phyloP scores from a whole-genome alignment of 2,888 invertebrate genomes.

The Synanthedon tipuliformis region DNA sequence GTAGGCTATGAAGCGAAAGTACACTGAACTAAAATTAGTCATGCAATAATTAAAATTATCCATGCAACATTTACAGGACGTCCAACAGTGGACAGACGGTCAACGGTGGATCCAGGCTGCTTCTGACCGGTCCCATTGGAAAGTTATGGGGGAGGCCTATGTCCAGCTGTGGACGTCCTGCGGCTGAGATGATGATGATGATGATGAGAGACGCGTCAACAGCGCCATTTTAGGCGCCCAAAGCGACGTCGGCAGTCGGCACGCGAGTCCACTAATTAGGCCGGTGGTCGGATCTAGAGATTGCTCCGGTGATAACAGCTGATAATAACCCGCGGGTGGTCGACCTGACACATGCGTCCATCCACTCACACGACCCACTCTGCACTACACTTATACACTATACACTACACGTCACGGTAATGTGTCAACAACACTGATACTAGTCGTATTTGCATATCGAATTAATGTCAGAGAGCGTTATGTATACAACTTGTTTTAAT shows the following conservation, averaged over 20 bases:
- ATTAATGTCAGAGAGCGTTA: background rate
- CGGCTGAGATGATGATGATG: too few species aligned
- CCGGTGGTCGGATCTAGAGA: conserved; percentile 31
- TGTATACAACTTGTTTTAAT: too few species aligned
- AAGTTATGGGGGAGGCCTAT: too few species aligned
- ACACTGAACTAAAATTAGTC: too few species aligned
- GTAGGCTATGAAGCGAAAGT: too few species aligned
- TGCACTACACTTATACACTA: background rate
- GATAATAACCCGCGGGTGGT: conserved; percentile 33
- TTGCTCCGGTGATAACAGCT: conserved; percentile 25
- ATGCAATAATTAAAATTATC: too few species aligned
- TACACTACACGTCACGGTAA: background rate
- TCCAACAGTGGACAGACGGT: too few species aligned
- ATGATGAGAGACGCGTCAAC: background rate
- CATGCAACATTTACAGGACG: too few species aligned
- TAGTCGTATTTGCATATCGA: background rate
- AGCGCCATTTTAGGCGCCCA: conserved; percentile 24
- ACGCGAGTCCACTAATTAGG: conserved; percentile 52
- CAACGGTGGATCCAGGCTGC: too few species aligned
- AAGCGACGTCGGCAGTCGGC: conserved; percentile 7
- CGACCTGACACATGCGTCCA: conserved; percentile 10
- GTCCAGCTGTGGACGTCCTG: too few species aligned
- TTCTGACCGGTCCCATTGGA: too few species aligned
- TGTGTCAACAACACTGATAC: background rate
- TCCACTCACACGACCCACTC: conserved; percentile 4